These are phyloP conservation scores for Muscidifurax raptorellus DNA, from an alignment of 1,140 invertebrate genomes.

Conservation along the genomic window DNA sequence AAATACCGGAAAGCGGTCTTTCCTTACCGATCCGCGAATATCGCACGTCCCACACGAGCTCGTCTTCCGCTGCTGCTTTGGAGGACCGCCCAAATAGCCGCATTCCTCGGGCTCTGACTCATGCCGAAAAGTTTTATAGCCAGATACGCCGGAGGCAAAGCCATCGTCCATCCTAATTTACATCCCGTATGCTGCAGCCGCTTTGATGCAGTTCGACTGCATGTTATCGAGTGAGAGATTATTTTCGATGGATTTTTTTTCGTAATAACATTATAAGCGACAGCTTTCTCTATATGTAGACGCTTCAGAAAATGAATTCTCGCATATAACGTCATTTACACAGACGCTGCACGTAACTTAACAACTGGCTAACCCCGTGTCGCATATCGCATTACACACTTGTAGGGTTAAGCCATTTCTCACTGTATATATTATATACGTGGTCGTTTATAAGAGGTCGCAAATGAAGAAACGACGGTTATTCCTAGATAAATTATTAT, in stretches of 20 bases:
- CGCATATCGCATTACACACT: background rate
- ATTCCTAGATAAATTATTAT: no score
- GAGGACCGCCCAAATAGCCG: conserved; percentile 11
- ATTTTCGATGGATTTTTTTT: background rate
- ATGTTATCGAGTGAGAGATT: background rate
- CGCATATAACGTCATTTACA: no score
- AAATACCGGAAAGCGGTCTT: conserved; percentile 23
- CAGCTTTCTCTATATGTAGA: background rate
- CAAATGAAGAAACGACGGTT: background rate
- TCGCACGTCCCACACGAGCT: background rate
- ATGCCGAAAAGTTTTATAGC: background rate
- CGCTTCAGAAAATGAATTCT: background rate
- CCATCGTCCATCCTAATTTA: conserved; percentile 28
- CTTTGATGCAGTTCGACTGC: background rate
- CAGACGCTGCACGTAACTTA: background rate
- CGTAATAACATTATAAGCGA: background rate
- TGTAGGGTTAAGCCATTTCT: no score
- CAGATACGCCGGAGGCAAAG: conserved; percentile 6
- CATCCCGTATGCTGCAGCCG: background rate
- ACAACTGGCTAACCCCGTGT: background rate
- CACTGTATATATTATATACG: no score
- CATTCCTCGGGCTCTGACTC: conserved; percentile 35
- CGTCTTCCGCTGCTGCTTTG: background rate
- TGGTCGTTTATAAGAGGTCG: background rate
- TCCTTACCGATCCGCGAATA: background rate